A percentile compares a stretch with the other conserved stretches of the same genome.
Conservation (phyloP, 2,888 invertebrate genomes). For the Deladenus siricidicola region DNA sequence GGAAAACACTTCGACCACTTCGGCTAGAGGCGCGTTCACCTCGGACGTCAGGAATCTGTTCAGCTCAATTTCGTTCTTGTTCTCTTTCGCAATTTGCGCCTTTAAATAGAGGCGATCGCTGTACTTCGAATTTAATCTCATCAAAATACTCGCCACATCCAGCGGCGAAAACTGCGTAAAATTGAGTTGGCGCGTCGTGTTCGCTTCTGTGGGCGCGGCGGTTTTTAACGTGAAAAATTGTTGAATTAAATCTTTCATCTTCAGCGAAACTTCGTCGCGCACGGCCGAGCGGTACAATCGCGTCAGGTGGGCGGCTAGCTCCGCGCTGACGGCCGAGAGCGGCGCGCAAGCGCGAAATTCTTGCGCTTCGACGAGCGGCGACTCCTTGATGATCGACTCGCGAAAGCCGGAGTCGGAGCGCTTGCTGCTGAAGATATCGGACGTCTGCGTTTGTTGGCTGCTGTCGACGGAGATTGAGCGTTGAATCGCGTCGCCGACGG, state of each 20-base stretch:
- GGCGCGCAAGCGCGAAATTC: not conserved
- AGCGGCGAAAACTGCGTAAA: not conserved
- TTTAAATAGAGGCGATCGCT: not conserved
- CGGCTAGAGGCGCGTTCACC: not conserved
- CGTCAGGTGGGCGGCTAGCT: not conserved
- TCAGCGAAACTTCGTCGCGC: not conserved
- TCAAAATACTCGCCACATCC: not conserved
- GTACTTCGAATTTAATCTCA: not conserved
- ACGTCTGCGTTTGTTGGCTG: not conserved
- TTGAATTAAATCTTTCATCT: not conserved
- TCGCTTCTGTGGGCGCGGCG: not conserved
- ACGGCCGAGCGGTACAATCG: not conserved
- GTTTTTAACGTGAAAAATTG: not conserved
- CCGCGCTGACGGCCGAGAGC: not conserved
- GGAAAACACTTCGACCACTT: not conserved
- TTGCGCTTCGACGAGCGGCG: not conserved
- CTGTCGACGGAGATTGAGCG: not conserved
- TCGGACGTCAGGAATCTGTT: not conserved
- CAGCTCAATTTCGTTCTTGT: not conserved
- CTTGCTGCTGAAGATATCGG: not conserved
- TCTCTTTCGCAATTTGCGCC: not conserved
- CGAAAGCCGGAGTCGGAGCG: conserved; percentile 14
- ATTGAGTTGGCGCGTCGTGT: not conserved
- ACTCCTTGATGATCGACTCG: conserved; percentile 2
- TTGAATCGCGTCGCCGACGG: not conserved